Evolutionary conservation across 2,113 vertebrate species (phyloP).

Genomic region (Lucifuga dentata): DNA sequence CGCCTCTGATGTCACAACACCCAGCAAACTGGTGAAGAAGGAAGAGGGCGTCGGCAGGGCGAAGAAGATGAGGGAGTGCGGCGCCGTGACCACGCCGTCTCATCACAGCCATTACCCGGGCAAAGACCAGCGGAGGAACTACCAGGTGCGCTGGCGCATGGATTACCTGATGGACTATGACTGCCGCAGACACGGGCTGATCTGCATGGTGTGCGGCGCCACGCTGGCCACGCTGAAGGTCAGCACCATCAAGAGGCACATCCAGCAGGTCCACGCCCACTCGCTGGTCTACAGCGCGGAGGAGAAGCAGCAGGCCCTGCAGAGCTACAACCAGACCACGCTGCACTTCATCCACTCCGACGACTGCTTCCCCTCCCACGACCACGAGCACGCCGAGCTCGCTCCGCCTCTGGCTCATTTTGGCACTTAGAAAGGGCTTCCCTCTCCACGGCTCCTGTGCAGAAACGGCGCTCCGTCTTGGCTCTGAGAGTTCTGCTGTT

Average conservation of each 20-base stretch:
- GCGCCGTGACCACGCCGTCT: not conserved
- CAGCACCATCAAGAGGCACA: slow-evolving; percentile 90
- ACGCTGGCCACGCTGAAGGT: slow-evolving; percentile 88
- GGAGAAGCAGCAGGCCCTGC: slow-evolving; percentile 86
- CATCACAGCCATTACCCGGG: slow-evolving; percentile 84
- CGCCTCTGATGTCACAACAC: slow-evolving; percentile 12
- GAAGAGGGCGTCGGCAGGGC: slow-evolving; percentile 44
- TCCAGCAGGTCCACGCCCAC: slow-evolving; percentile 91
- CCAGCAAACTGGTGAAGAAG: slow-evolving; percentile 38
- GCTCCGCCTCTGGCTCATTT: slow-evolving; percentile 27
- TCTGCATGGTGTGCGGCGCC: slow-evolving; percentile 89
- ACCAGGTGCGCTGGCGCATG: slow-evolving; percentile 90
- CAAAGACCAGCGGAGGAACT: slow-evolving; percentile 90
- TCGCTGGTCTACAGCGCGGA: slow-evolving; percentile 86
- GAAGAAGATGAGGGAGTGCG: slow-evolving; percentile 14
- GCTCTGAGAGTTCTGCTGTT: slow-evolving; percentile 22
- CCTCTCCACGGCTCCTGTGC: slow-evolving; percentile 23
- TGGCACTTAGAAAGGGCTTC: slow-evolving; percentile 62
- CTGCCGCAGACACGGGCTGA: slow-evolving; percentile 85
- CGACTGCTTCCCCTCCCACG: slow-evolving; percentile 78
- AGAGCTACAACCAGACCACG: slow-evolving; percentile 86
- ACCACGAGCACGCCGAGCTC: slow-evolving; percentile 65
- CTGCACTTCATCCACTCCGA: slow-evolving; percentile 80
- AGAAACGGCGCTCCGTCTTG: slow-evolving; percentile 35
- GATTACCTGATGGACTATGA: slow-evolving; percentile 95